phyloP scores from a whole-genome alignment of 1,140 invertebrate genomes.

The Drosophila obscura region DNA sequence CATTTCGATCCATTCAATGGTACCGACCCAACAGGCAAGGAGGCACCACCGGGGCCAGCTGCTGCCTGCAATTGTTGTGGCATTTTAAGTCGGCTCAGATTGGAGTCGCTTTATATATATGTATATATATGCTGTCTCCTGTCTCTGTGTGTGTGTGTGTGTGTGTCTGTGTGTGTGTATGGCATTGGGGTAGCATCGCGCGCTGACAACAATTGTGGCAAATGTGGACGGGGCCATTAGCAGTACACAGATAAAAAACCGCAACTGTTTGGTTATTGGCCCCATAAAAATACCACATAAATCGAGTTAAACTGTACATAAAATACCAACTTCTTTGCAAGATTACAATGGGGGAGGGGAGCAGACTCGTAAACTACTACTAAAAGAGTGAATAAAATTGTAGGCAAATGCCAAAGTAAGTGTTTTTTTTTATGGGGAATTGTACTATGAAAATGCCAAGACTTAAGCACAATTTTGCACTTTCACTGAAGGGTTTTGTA shows the following conservation, averaged over 20 bases:
- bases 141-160: slow-evolving; percentile 12
- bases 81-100: slow-evolving; percentile 71
- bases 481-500: too few relatives aligned
- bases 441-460: too few relatives aligned
- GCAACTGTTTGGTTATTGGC: slow-evolving; percentile 38
- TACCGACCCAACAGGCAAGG: too few relatives aligned
- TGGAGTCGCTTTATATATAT: slow-evolving; percentile 2
- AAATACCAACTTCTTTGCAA: not conserved
- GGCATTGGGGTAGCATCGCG: slow-evolving; percentile 48
- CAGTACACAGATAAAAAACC: slow-evolving; percentile 11
- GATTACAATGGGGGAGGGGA: slow-evolving; percentile 15
- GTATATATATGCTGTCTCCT: not conserved
- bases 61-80: slow-evolving; percentile 73
- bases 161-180: slow-evolving; percentile 20
- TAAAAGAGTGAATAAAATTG: not conserved
- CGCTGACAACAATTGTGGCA: slow-evolving; percentile 64
- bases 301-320: slow-evolving; percentile 19
- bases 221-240: slow-evolving; percentile 39
- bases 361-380: slow-evolving; percentile 3
- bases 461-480: too few relatives aligned
- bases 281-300: slow-evolving; percentile 30
- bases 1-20: slow-evolving; percentile 30
- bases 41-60: slow-evolving; percentile 45
- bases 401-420: not conserved
- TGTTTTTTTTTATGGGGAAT: too few relatives aligned